Base-by-base conservation (phyloP, 2,797 vertebrate genomes). In the Molossus molossus region DNA sequence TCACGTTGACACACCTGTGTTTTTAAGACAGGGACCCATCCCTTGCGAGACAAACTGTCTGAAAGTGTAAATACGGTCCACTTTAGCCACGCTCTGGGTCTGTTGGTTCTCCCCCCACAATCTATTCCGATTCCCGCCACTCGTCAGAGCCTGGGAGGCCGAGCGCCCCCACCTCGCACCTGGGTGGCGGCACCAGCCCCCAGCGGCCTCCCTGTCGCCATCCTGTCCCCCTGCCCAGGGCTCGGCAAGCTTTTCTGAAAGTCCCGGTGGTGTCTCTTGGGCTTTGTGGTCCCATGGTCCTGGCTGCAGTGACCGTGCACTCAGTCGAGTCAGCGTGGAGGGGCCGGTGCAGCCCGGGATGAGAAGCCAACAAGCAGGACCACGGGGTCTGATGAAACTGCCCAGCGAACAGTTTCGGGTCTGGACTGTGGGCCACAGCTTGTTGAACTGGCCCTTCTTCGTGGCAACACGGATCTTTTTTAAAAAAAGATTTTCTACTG, bases 261-360 rank as follows among this genome's bases (percentile, higher is more conserved):
- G 33, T 2, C 33, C 33, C 33, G 33, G 33, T 33, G 33, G 33
- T 33, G 33, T 33, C 33, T 33, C 33, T 33, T 45, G 80, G 77
- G 23, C 62, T 33, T 15, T 55, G 40, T 6, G 14, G 62, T 15
- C 33, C 13, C 3, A 11, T 0, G 23, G 67, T 33, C 37, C 33
- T 58, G 60, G 40, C 1, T 10, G 13, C 0, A 1, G 9, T 1
- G 9, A 6, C 85, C 50, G 1, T 20, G 21, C 53, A 40, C 9
- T 17, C 3, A 9, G 15, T 37, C 15, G 33, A 33, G 33, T 33
- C 33, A 33, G 33, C 33, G 33, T 33, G 33, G 33, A 33, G 33
- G 33, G 33, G 33, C 33, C 33, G 33, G 33, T 33, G 33, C 33
- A 33, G 33, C 33, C 33, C 33, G 33, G 33, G 2, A 33, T 33